Conservation (phyloP, 2,113 vertebrate species). For the Lonchura striata region DNA sequence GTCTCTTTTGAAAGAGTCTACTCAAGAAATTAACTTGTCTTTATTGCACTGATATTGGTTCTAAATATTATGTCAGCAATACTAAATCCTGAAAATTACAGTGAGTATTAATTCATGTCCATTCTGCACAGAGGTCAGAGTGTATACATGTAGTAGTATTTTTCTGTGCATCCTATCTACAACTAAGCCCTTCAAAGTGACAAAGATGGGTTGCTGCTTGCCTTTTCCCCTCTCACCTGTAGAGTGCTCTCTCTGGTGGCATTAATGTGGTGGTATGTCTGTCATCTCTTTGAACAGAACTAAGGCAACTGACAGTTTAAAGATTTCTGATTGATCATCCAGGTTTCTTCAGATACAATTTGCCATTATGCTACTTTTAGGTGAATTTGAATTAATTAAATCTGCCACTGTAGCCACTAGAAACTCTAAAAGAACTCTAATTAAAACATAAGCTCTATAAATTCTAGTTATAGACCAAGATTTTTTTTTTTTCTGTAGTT, state of each 20-base stretch:
- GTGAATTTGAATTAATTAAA: neutral
- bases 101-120: neutral
- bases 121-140: neutral
- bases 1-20: neutral
- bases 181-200: neutral
- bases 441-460: neutral
- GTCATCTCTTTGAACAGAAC: neutral
- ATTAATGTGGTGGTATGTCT: neutral
- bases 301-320: neutral
- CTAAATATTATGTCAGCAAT: neutral
- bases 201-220: neutral
- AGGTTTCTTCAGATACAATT: neutral
- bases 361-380: neutral
- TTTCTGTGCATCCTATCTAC: neutral
- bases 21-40: neutral
- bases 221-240: neutral
- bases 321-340: neutral
- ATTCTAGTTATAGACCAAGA: neutral
- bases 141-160: neutral
- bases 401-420: neutral
- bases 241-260: neutral
- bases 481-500: neutral
- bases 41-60: neutral
- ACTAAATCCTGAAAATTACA: neutral
- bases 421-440: neutral